Base-by-base conservation (phyloP, 2,888 invertebrate species). In the Cryptus armator region DNA sequence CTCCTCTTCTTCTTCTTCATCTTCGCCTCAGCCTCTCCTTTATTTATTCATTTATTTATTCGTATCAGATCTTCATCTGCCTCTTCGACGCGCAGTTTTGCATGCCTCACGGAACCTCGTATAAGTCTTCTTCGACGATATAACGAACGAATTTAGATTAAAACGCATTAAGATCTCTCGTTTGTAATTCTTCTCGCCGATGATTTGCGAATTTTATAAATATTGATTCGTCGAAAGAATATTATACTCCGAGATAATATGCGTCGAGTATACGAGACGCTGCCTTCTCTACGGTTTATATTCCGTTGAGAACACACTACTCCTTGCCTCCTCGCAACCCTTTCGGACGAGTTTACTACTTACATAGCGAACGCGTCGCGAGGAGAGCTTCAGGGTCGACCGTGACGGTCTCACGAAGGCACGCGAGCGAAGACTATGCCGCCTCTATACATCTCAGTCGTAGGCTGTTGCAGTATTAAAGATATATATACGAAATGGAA, bases 401-500 rank as follows among this genome's bases (percentile, higher is more conserved):
- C 81, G 81, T 76, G 77, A 81, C 84, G 78, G 32, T 77, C 82
- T 56, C 66, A 32, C 67, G 56, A 77, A 64, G 67, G 56, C 77
- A 77, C 72, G 64, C 82, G 78, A 77, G 66, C 19, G 5, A 37
- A 37, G 37, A 37, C 37, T 37, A 37, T 7, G 37, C 51, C 29
- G 32, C 19, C 64, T 64, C 43, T 64, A 32, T 5, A n/a, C 44
- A 19, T 75, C 43, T 19, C 66, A 9, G 6, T 66, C 62, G 62
- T 5, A 37, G 32, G n/a, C n/a, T 10, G 12, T 29, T 77, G 14
- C 74, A 19, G 29, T n/a, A 62, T 62, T 62, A 32, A 32, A 32
- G 59, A 67, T 37, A 43, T 14, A 19, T 6, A 32, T 48, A 51
- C 14, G 64, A 64, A 24, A 48, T 62, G 68, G 71, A 71, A 51